Evolutionary conservation across 37 sponge, comb jelly and placozoan species (phyloP).

Genomic region (Amphimedon queenslandica): DNA sequence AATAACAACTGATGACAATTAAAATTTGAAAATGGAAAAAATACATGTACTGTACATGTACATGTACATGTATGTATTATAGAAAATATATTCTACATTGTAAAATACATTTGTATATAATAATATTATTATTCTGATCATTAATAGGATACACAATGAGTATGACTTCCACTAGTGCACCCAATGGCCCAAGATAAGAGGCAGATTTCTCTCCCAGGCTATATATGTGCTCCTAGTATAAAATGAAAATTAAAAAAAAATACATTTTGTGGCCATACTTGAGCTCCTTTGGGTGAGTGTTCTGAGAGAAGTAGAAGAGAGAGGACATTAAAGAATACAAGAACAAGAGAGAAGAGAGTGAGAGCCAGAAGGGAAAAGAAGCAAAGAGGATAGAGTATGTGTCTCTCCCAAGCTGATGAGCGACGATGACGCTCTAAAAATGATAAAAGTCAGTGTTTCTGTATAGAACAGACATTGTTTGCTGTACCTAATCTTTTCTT

Average conservation of each 20-base stretch:
- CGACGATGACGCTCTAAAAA: constrained; percentile 44
- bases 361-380: constrained; percentile 51
- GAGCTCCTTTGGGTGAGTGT: neutral
- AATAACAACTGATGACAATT: neutral
- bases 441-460: too few relatives aligned
- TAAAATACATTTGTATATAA: neutral
- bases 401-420: constrained; percentile 57
- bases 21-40: neutral
- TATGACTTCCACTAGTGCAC: constrained; percentile 50
- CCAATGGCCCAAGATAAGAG: constrained; percentile 63
- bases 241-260: neutral
- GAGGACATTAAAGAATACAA: constrained; percentile 56
- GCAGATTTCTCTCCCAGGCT: constrained; percentile 46
- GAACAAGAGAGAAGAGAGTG: constrained; percentile 50
- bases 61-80: neutral
- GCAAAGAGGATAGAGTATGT: constrained; percentile 46
- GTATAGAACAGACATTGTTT: too few relatives aligned
- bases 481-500: neutral
- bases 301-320: constrained; percentile 39
- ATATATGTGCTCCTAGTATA: constrained; percentile 8
- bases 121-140: neutral
- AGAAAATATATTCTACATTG: neutral
- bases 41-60: neutral
- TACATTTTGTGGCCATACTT: constrained; percentile 1
- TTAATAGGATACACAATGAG: constrained; percentile 25